These are phyloP conservation scores for Onychostoma macrolepis DNA, from an alignment of 2,113 vertebrate species.

Conservation along the genomic window DNA sequence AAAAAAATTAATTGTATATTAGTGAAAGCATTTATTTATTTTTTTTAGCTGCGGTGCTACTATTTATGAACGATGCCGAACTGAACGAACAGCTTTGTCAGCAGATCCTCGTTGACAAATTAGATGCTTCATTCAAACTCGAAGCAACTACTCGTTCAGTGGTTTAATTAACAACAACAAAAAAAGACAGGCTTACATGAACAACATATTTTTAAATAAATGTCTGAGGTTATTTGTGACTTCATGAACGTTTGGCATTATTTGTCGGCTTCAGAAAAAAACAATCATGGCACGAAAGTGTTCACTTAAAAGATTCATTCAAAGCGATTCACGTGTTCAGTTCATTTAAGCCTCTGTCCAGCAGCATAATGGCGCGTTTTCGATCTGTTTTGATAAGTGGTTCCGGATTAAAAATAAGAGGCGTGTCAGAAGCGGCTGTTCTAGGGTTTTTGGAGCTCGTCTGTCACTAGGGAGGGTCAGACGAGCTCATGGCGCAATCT, in stretches of 20 bases:
- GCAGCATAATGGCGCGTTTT: not conserved
- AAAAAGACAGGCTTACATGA: not conserved
- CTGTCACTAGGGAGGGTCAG: conserved; percentile 21
- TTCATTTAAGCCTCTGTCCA: not conserved
- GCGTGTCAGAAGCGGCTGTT: not conserved
- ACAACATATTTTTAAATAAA: not conserved
- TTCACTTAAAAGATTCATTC: not conserved
- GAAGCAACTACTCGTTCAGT: not conserved
- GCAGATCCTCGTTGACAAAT: not conserved
- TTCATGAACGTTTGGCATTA: no score
- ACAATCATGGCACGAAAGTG: not conserved
- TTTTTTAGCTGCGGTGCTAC: no score
- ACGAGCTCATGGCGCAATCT: conserved; percentile 16
- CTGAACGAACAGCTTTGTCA: no score
- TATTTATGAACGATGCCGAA: no score
- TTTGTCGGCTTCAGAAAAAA: not conserved
- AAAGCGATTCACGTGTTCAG: not conserved
- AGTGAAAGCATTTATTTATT: no score
- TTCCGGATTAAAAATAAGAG: conserved; percentile 25
- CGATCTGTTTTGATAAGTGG: not conserved
- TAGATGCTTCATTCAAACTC: not conserved
- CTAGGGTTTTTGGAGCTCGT: not conserved
- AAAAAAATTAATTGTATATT: no score
- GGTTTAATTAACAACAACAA: no score
- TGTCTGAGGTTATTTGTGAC: not conserved